Base-by-base conservation (phyloP, 2,888 invertebrate genomes). In the Rotaria socialis region DNA sequence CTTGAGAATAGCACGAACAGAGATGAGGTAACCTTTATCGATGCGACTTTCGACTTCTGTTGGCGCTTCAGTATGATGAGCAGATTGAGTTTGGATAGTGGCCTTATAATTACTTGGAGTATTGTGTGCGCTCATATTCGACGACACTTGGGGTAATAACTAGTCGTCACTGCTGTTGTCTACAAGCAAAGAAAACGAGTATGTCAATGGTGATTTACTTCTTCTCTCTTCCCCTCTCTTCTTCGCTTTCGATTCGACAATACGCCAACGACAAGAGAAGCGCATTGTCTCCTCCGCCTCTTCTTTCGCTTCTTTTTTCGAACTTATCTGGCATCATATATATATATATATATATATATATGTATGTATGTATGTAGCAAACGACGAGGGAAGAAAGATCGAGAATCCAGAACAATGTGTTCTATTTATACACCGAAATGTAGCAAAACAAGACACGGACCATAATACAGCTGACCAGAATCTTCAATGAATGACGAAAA, bases 281-380 rank as follows among this genome's bases (percentile, higher is more conserved):
- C 35, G 16, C 14, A 67, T 67, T 67, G 67, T 67, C 35, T 27
- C 14, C 35, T 14, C 19, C 67, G 50, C 14, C 35, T 11, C 27
- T 14, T 67, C 67, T 35, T 67, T 35, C 67, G 14, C 35, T 35
- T 67, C 35, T 67, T 67, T 67, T 52, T 19, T 67, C 67, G 67
- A 67, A 67, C 67, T 67, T 67, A 67, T 67, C 67, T 67, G 67
- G 67, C 67, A 67, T 67, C 67, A 41, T 67, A 35, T 67, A 67
- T 35, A 67, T 27, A 67, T 35, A 52, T 52, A 52, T 52, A 52
- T 52, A 52, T 52, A 52, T 14, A 50, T 50, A 35, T 67, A 41
- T 35, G 1, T 52, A 52, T 52, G 14, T 52, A 67, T 35, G 16
- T 52, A 52, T 52, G 14, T 52, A 67, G 5, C 6, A 16, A 67